Evolutionary conservation across 1,140 invertebrate genomes (phyloP).

Genomic region (Heliconius himera): DNA sequence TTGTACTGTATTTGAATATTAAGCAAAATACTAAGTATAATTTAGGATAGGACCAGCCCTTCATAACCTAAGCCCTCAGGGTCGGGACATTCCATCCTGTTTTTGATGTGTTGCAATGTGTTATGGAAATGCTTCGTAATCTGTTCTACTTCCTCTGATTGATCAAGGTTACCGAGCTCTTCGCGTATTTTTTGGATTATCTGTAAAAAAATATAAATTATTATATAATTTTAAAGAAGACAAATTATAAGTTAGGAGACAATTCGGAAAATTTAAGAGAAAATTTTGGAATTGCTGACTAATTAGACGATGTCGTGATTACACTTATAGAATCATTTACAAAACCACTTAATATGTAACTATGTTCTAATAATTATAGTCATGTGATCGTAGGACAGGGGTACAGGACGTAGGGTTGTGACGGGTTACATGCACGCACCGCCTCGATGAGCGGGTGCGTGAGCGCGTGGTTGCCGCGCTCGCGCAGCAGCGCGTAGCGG

Average conservation of each 20-base stretch:
- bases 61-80: constrained; percentile 85
- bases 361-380: too few species aligned
- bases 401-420: too few species aligned
- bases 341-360: too few species aligned
- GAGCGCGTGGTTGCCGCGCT: constrained; percentile 94
- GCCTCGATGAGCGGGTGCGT: constrained; percentile 82
- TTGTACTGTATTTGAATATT: too few species aligned
- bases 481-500: constrained; percentile 96
- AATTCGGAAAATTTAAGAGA: too few species aligned
- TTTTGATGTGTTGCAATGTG: constrained; percentile 90
- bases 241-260: too few species aligned
- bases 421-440: too few species aligned
- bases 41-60: constrained; percentile 75
- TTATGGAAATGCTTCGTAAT: constrained; percentile 97
- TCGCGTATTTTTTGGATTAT: constrained; percentile 96
- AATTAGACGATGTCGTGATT: too few species aligned
- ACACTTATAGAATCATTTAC: too few species aligned
- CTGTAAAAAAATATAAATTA: constrained; percentile 75
- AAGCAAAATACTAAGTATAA: too few species aligned
- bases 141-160: constrained; percentile 97
- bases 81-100: constrained; percentile 85
- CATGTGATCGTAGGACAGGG: too few species aligned
- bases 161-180: constrained; percentile 95
- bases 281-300: too few species aligned
- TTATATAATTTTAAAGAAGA: not conserved